Evolutionary conservation across 2,797 vertebrate genomes (phyloP), one percentile per base, ranked within the genome.

Genomic region (Melanotaenia pygmaea): DNA sequence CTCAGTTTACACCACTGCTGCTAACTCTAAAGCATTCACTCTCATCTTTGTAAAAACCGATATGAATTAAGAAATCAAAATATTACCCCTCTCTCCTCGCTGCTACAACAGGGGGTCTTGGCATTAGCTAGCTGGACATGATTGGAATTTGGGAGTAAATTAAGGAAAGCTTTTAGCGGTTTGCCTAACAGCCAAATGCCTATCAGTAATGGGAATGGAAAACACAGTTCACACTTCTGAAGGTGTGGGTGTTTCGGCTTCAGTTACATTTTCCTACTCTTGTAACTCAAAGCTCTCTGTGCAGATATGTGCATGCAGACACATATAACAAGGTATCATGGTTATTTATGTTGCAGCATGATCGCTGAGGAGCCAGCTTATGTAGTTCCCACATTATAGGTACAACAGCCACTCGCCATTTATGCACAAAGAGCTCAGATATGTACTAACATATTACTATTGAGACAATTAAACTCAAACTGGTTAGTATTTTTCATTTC

Each of bases 291-390:
- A 56, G 66, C 61, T 78, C 26, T 70, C 18, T 71, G 57, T 35
- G 47, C 58, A 40, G 32, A 72, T 59, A 38, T 32, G 56, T 43
- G 58, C 30, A 56, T 20, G 38, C 47, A 58, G 12, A 43, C 63
- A 74, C 67, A 61, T 58, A 84, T 78, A 83, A 70, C 67, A 66
- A 58, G 76, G 50, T 65, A 77, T 69, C 60, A 37, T 73, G 54
- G 79, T 83, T 87, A 86, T 88, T 89, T 84, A 80, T 71, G 74
- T 87, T 16, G 1, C 67, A 53, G 81, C 14, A 0, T 72, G 70
- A 76, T 76, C 80, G 65, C 43, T 78, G 50, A 84, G 76, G 72
- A 77, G 74, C 76, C 35, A 14, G 71, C 78, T 81, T 53, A 50
- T 69, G 73, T 74, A 73, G 61, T 81, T 67, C 61, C 76, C 70